Base-by-base conservation (phyloP, 2,113 vertebrate species). In the Tauraco erythrolophus region DNA sequence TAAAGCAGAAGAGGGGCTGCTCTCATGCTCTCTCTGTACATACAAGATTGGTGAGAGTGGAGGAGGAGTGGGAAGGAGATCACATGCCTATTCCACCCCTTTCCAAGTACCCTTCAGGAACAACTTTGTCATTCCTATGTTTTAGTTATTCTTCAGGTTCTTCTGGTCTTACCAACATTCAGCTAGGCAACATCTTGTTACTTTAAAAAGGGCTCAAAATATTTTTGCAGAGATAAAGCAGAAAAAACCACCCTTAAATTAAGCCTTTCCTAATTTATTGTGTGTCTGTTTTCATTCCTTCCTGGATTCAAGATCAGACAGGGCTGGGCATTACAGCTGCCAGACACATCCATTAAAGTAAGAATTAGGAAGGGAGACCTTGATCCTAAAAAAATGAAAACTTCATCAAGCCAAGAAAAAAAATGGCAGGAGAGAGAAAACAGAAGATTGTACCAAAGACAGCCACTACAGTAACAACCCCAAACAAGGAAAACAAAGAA, bases 371-470 rank as follows among this genome's bases (percentile, higher is more conserved):
- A 81, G 57, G 51, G 37, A 94, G 54, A 69, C 43, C 71, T 88
- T 86, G 69, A 91, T 56, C 31, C 58, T 62, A 64, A 78, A 88
- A 79, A 76, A 79, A 74, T 4, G 9, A 86, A 92, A 84, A 69
- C 69, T 79, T 77, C 69, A 92, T 71, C 15, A 76, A 85, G 76
- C 75, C 91, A 96, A 94, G 78, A 68, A 68, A 95, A 75, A 84
- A 84, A 93, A 86, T 24, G 77, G 54, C 82, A 92, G 58, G 30
- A 92, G 74, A 92, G 37, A 84, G 35, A 80, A 83, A 91, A 53
- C 58, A 70, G 81, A 84, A 89, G 89, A 83, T 24, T 71, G 69
- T 56, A 43, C 75, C 91, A 78, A 66, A 89, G 88, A 70, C 60
- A 84, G 83, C 72, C 37, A 18, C 94, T 92, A 62, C 68, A 62